Evolutionary conservation across 1,140 invertebrate genomes (phyloP).

Genomic region (Phymastichus coffea): DNA sequence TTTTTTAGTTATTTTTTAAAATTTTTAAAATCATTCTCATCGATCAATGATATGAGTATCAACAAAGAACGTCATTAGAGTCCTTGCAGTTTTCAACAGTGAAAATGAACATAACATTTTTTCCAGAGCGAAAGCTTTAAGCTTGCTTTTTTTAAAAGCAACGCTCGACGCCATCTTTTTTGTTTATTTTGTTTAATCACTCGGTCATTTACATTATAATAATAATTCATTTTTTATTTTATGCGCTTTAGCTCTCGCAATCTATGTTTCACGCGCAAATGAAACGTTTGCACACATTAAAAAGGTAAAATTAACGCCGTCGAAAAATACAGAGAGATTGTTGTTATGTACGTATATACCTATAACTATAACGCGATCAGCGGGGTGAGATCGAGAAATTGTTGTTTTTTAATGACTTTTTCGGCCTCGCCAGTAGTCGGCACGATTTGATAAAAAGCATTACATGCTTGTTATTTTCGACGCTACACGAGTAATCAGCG

Average conservation of each 20-base stretch:
- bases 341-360: too few species aligned
- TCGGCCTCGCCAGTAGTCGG: slow-evolving; percentile 1
- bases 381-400: background rate
- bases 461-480: too few species aligned
- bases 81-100: slow-evolving; percentile 35
- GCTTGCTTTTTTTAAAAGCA: slow-evolving; percentile 4
- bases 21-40: slow-evolving; percentile 34
- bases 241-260: background rate
- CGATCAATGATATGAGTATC: slow-evolving; percentile 51
- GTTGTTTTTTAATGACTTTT: slow-evolving; percentile 6
- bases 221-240: too few species aligned
- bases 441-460: slow-evolving; percentile 2
- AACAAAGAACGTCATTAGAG: slow-evolving; percentile 40
- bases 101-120: slow-evolving; percentile 24
- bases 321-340: slow-evolving; percentile 20
- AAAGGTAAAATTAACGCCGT: slow-evolving; percentile 9
- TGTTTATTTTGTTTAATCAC: background rate
- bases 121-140: background rate
- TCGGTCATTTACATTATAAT: too few species aligned
- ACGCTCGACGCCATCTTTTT: background rate
- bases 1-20: slow-evolving; percentile 34
- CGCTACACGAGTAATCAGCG: too few species aligned
- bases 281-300: slow-evolving; percentile 32
- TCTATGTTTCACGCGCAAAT: slow-evolving; percentile 12
- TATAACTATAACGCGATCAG: slow-evolving; percentile 3